Conservation (phyloP, 2,888 invertebrate genomes). For the Chrysolina haemoptera region DNA sequence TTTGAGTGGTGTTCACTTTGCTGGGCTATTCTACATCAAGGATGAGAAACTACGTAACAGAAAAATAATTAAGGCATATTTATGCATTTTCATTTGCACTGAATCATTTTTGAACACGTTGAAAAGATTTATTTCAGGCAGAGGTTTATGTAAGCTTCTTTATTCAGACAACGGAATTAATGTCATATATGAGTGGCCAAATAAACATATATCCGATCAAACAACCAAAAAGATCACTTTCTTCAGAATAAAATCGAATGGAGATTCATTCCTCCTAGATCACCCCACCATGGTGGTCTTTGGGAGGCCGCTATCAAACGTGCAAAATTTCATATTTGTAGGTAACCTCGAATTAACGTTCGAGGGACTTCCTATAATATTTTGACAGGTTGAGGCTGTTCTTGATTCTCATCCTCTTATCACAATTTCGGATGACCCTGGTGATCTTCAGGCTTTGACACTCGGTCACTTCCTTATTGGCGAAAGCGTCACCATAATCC, state of each 20-base stretch:
- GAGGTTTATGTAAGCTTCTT: constrained; percentile 42
- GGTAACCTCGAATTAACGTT: constrained; percentile 4
- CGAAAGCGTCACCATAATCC: too few relatives aligned
- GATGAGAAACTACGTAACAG: too few relatives aligned
- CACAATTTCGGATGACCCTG: too few relatives aligned
- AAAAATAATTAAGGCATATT: constrained; percentile 36
- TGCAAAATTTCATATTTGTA: constrained; percentile 23
- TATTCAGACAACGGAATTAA: too few relatives aligned
- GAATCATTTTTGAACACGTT: constrained; percentile 43
- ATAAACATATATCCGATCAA: too few relatives aligned
- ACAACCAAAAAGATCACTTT: not conserved
- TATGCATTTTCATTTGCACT: constrained; percentile 33
- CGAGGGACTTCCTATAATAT: constrained; percentile 7
- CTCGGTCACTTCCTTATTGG: too few relatives aligned
- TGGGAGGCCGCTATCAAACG: constrained; percentile 35
- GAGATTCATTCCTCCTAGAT: too few relatives aligned
- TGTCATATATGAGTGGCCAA: too few relatives aligned
- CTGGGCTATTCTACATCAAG: constrained; percentile 44
- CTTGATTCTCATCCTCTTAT: too few relatives aligned
- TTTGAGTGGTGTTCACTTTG: constrained; percentile 45
- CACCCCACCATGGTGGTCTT: too few relatives aligned
- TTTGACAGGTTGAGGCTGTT: constrained; percentile 8
- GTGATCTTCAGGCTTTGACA: too few relatives aligned
- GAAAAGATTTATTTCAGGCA: constrained; percentile 44
- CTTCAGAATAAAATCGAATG: not conserved